A percentile compares a stretch with the other conserved stretches of the same genome.
These are phyloP conservation scores for Chironomus tentans DNA, from an alignment of 2,888 invertebrate species.

Conservation along the genomic window DNA sequence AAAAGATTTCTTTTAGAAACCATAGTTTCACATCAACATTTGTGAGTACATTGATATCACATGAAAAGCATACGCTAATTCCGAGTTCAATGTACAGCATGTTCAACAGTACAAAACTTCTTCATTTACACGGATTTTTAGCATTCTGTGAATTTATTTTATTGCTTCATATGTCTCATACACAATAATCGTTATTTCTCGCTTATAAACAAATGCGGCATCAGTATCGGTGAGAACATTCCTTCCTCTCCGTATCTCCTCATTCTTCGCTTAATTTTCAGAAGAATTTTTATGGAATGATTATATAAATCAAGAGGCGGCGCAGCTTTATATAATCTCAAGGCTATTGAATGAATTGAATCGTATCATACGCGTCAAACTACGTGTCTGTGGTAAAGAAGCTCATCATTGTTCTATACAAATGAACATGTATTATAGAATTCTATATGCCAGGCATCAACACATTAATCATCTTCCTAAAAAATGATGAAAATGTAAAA, in stretches of 20 bases:
- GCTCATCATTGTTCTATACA: too few relatives aligned
- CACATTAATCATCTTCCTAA: constrained; percentile 12
- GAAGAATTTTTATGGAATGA: background rate
- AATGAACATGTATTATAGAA: background rate
- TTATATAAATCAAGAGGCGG: background rate
- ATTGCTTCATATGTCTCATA: background rate
- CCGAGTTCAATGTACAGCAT: background rate
- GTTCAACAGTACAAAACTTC: background rate
- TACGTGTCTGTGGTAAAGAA: background rate
- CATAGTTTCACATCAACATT: background rate
- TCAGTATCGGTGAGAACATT: too few relatives aligned
- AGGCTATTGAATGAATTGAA: background rate
- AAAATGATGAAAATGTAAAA: background rate
- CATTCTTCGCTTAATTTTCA: background rate
- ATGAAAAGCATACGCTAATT: background rate
- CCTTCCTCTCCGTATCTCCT: too few relatives aligned
- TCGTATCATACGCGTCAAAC: background rate
- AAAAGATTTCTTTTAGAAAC: background rate
- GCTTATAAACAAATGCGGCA: background rate
- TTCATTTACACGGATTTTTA: background rate
- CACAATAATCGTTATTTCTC: background rate
- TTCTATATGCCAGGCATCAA: background rate
- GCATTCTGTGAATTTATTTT: background rate
- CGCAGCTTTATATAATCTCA: background rate
- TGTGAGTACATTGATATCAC: background rate